Base-by-base conservation (phyloP, 1,140 invertebrate genomes). In the Dryas iulia region DNA sequence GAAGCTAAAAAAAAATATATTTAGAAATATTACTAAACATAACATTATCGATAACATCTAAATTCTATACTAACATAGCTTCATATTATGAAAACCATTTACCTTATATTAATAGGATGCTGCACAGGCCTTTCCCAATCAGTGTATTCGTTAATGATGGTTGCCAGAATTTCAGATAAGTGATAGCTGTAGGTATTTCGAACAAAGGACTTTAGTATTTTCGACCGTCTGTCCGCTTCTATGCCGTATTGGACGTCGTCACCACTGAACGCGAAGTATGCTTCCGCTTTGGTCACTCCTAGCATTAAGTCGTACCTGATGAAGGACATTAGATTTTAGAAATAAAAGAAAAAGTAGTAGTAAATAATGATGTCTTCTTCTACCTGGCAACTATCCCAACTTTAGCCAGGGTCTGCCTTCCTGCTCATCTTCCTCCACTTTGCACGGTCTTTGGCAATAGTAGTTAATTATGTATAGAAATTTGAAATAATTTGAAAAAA, bases 101-200 rank as follows among this genome's bases (percentile, higher is more conserved):
- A 95, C 95, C 94, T 94, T 52, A 98, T 96, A 90, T 96, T 97
- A 73, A 98, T 96, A 24, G 97, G 97, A 94, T 98, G 97, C 81
- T 98, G 97, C 7, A 97, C 95, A 2, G 98, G 97, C 73, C 96
- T 94, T 81, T 98, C 97, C 98, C 98, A 99, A 86, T 99, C 98
- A 2, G 97, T 99, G 89, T 99, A 99, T 85, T 99, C 98, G 89
- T 99, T 99, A 73, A 99, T 96, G 76, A 97, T 97, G 7, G 96
- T 97, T 1, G 96, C 96, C 33, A 97, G 92, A 74, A 97, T 97
- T 89, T 97, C 96, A 5, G 95, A 95, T 39, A 96, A 92, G 86
- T 97, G 96, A 86, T 95, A 98, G 82, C 95, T 96, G 92, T 98
- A 98, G 7, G 97, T 97, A 89, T 99, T 99, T 47, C 98, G 94